These are phyloP conservation scores for Phlogophora meticulosa DNA, from an alignment of 2,888 invertebrate species.

Conservation along the genomic window DNA sequence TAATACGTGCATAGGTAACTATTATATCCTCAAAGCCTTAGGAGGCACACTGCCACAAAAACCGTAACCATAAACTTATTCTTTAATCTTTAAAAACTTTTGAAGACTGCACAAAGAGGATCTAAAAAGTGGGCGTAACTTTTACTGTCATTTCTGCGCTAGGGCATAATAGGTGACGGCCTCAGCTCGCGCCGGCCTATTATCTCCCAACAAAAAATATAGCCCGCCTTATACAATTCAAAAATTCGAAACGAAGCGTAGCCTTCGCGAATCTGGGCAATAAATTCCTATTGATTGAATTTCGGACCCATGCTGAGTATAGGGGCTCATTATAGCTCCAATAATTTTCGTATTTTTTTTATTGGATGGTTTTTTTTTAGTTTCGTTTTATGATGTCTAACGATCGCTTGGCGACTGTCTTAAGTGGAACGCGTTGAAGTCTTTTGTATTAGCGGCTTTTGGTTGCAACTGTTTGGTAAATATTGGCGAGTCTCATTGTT, in stretches of 20 bases:
- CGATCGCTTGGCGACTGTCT: slow-evolving; percentile 48
- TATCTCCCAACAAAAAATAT: slow-evolving; percentile 76
- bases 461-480: slow-evolving; percentile 28
- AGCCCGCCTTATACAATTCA: slow-evolving; percentile 80
- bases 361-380: slow-evolving; percentile 59
- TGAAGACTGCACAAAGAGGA: slow-evolving; percentile 83
- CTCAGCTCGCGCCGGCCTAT: slow-evolving; percentile 85
- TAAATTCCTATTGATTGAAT: slow-evolving; percentile 90
- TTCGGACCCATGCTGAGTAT: slow-evolving; percentile 90
- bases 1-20: slow-evolving; percentile 40
- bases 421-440: slow-evolving; percentile 67
- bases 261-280: slow-evolving; percentile 89
- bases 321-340: slow-evolving; percentile 88
- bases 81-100: slow-evolving; percentile 89
- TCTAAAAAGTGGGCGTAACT: slow-evolving; percentile 90
- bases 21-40: slow-evolving; percentile 51
- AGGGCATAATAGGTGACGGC: slow-evolving; percentile 82
- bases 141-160: slow-evolving; percentile 86
- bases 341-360: slow-evolving; percentile 84
- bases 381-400: slow-evolving; percentile 62
- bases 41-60: slow-evolving; percentile 39
- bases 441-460: slow-evolving; percentile 60
- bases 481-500: slow-evolving; percentile 25
- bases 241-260: slow-evolving; percentile 84
- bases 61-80: slow-evolving; percentile 80